Evolutionary conservation across 2,113 vertebrate species (phyloP).

Genomic region (Strix uralensis): DNA sequence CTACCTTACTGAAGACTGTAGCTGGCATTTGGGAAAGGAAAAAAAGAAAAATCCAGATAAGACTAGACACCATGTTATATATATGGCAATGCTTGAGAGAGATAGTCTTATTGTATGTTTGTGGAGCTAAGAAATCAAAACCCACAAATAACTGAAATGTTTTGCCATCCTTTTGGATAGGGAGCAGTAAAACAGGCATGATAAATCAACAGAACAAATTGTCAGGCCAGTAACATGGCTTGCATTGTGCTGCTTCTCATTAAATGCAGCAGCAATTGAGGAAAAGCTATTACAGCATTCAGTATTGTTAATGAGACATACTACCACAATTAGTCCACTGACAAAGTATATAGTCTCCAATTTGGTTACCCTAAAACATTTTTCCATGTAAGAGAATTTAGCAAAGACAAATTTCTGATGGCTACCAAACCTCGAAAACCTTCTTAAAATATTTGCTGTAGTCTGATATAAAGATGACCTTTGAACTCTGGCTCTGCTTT

Average conservation of each 20-base stretch:
- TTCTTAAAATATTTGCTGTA: not conserved
- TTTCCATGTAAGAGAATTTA: constrained; percentile 19
- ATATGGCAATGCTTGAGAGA: not conserved
- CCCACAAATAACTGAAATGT: constrained; percentile 36
- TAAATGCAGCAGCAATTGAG: constrained; percentile 62
- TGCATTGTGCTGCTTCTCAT: constrained; percentile 70
- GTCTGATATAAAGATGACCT: constrained; percentile 23
- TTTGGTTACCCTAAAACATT: constrained; percentile 7
- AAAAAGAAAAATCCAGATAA: not conserved
- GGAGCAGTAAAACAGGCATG: constrained; percentile 38
- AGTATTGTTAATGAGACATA: constrained; percentile 68
- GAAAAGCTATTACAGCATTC: constrained; percentile 64
- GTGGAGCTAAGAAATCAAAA: constrained; percentile 21
- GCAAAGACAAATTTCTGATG: not conserved
- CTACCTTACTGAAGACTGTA: not conserved
- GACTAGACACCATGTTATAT: not conserved
- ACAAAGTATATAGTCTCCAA: constrained; percentile 49
- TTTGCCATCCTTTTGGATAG: constrained; percentile 57
- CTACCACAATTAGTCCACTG: constrained; percentile 66
- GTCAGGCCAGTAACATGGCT: constrained; percentile 56
- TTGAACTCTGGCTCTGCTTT: constrained; percentile 35
- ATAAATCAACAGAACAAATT: constrained; percentile 75
- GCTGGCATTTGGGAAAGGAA: not conserved
- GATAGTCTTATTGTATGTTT: not conserved
- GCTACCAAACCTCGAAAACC: not conserved